Base-by-base conservation (phyloP, 2,113 vertebrate genomes). In the Tenrec ecaudatus region DNA sequence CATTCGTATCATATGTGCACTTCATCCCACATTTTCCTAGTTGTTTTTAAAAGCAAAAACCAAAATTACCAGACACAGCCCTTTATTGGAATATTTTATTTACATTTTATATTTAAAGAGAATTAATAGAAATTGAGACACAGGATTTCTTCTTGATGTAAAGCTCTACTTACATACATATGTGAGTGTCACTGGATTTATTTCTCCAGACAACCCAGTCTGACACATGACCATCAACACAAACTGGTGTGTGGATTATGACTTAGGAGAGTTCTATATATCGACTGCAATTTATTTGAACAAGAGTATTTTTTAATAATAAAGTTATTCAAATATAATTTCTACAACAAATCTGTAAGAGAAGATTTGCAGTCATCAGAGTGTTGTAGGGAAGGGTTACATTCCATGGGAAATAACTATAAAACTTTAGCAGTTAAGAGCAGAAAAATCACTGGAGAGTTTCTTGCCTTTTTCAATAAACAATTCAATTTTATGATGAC, bases 401-500 rank as follows among this genome's bases (percentile, higher is more conserved):
- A 96, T 96, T 97, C 90, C 96, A 62, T 53, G 76, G 36, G 77
- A 88, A 90, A 95, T 92, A 93, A 91, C 93, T 94, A 90, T 97
- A 95, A 96, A 95, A 95, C 93, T 86, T 95, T 60, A 76, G 75
- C 88, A 86, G 94, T 88, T 93, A 62, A 92, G 90, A 88, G 86
- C 79, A 93, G 90, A 96, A 96, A 73, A 95, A 92, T 95, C 95
- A 89, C 90, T 94, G 88, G 80, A 83, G 83, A 95, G 60, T 86
- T 93, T 95, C 93, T 97, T 93, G 95, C 92, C 66, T 97, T 95
- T 93, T 96, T 96, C 96, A 96, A 95, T 97, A 97, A 97, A 96
- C 96, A 97, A 66, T 95, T 95, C 95, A 91, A 36, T 94, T 97
- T 97, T 97, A 96, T 96, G 96, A 96, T 96, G 96, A 97, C 96